Conservation (phyloP, 2,113 vertebrate genomes). For the Corvus cornix region DNA sequence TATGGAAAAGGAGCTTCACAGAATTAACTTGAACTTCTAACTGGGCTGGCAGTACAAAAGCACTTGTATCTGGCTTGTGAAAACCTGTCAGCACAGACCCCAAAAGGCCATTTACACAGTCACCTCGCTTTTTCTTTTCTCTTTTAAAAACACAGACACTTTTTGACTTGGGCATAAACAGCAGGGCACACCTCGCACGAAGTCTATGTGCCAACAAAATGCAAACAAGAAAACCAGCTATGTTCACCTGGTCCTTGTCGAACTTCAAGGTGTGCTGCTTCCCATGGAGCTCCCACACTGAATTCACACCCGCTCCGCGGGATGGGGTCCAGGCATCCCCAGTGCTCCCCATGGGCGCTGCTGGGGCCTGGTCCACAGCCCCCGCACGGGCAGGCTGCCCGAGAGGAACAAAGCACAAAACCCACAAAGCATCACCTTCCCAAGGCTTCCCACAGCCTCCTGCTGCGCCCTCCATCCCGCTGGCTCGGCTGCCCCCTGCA, state of each 20-base stretch:
- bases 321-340: rapidly evolving
- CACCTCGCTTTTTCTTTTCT: not conserved
- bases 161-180: not conserved
- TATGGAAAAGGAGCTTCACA: not conserved
- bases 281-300: rapidly evolving
- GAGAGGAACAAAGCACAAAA: rapidly evolving
- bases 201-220: not conserved
- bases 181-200: not conserved
- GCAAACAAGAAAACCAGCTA: not conserved
- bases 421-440: rapidly evolving
- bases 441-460: not conserved
- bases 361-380: no score
- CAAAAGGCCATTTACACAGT: not conserved
- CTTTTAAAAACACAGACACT: not conserved
- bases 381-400: rapidly evolving
- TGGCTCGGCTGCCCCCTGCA: rapidly evolving
- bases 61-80: not conserved
- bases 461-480: rapidly evolving
- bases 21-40: not conserved
- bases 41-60: not conserved
- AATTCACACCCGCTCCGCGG: rapidly evolving
- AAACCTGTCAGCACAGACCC: not conserved
- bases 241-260: not conserved
- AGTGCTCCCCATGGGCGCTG: rapidly evolving
- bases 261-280: rapidly evolving